Evolutionary conservation across 1,140 invertebrate species (phyloP), one percentile per base, ranked within the genome.

Genomic region (Halotydeus destructor): DNA sequence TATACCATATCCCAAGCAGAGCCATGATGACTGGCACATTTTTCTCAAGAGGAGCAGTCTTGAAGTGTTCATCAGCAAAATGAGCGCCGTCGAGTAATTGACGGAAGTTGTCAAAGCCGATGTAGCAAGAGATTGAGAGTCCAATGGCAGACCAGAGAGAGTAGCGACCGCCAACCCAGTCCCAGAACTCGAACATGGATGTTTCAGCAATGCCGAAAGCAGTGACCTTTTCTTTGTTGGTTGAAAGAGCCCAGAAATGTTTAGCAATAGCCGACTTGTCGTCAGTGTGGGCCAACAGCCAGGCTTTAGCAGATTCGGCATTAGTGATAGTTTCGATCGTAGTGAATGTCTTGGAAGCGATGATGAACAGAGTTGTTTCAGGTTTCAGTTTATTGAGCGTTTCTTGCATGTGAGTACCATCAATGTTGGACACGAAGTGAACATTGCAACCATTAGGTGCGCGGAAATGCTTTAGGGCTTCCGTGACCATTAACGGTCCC

Each of bases 181-280:
- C 93, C 93, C 94, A 99, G 61, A 99, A 98, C 35, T 78, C 88
- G 68, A 99, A 99, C 85, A 98, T 98, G 57, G 98, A 98, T 43
- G 77, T 75, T 49, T 82, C 71, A 60, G 93, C 78, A 51, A 99
- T 99, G 19, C 94, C 94, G 65, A 98, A 98, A 43, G 84, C 85
- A 24, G 75, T 80, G 0, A 94, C 88, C 64, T 93, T 91, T 43
- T 73, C 59, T 23, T 63, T 72, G 60, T 98, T 98, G 0, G 94
- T 99, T 8, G 89, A 97, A 3, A 99, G 60, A 23, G 94, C 94
- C 8, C 97, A 88, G 64, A 99, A 99, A 65, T 99, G 94, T 56
- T 86, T 88, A 3, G 84, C 79, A 14, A 98, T 85, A 34, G 79
- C 72, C 39, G 69, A 57, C 14, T 70, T 73, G 64, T 86, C 83